These are phyloP conservation scores for Dendrocincla tyrannina DNA, from an alignment of 2,797 vertebrate species.

Conservation along the genomic window DNA sequence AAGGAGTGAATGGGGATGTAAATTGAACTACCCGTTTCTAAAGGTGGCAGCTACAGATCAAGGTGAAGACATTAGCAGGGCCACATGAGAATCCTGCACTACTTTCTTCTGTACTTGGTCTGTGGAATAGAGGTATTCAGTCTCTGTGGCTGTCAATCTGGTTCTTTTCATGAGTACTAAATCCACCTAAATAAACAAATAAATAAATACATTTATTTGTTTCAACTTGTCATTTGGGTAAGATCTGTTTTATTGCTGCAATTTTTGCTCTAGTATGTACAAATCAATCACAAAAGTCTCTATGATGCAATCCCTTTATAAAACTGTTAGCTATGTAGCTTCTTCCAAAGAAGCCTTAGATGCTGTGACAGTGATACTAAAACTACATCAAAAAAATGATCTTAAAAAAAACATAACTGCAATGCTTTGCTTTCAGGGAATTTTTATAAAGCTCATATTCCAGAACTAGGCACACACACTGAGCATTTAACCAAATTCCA, in stretches of 20 bases:
- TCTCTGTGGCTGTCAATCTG: neutral
- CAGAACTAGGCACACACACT: neutral
- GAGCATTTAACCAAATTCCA: neutral
- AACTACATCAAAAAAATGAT: conserved; percentile 14
- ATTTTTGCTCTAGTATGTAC: conserved; percentile 20
- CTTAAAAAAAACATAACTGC: conserved; percentile 34
- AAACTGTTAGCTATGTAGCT: neutral
- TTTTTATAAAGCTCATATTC: conserved; percentile 36
- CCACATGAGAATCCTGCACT: neutral
- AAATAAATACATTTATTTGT: neutral
- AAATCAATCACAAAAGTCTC: conserved; percentile 57
- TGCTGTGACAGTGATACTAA: conserved; percentile 20
- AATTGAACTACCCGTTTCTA: neutral
- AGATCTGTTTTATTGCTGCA: conserved; percentile 37
- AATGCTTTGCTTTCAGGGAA: conserved; percentile 14
- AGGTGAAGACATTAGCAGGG: neutral
- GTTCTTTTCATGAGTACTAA: conserved; percentile 1
- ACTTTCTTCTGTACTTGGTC: neutral
- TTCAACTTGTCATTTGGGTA: conserved; percentile 30
- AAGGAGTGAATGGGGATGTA: neutral
- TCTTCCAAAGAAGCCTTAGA: conserved; percentile 13
- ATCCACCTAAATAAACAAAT: conserved; percentile 28
- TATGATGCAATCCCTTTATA: neutral
- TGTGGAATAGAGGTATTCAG: neutral
- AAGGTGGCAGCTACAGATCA: neutral